Evolutionary conservation across 2,888 invertebrate species (phyloP), one percentile per base, ranked within the genome.

Genomic region (Pristionchus entomophagus): DNA sequence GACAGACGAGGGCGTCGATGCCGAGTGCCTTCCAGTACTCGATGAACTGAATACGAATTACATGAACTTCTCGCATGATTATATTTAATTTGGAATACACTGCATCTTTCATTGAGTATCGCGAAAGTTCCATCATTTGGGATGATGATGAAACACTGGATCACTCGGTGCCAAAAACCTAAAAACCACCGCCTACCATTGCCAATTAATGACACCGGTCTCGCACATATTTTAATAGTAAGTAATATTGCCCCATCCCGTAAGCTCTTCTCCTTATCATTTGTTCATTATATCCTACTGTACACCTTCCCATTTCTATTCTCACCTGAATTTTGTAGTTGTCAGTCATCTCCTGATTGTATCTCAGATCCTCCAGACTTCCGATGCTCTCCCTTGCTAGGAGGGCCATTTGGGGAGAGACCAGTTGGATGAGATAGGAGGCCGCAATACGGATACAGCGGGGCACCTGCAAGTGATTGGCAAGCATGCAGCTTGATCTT

Each of bases 1-100:
- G 94, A 84, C 93, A 93, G 38, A 94, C 88, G 10, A 94, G 88
- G 1, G 93, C 93, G 87, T 94, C 94, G 51, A 94, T 88, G 12
- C 87, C 88, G 12, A 89, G 49, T 4, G 85, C 87, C 45, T 88
- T 87, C 92, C 91, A 92, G 86, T 89, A 88, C 45, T 89, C 87
- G 73, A 88, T 88, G 84, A 91, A 91, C 91, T 91, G 85, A 62
- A n/a, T n/a, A n/a, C n/a, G n/a, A n/a, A n/a, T n/a, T n/a, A n/a
- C n/a, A n/a, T n/a, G n/a, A 87, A 86, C n/a, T 45, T 0, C 6
- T 38, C 29, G 5, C n/a, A 5, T 6, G 22, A 2, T 35, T 8
- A 10, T 81, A 32, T 56, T 35, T 19, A 32, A 56, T 19, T 65
- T 53, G 26, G 69, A 38, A 69, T 12, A 4, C 10, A 10, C 12